A percentile compares a stretch with the other conserved stretches of the same genome.
These are phyloP conservation scores for Simalia tracyae DNA, from an alignment of 2,797 vertebrate species.

Conservation along the genomic window DNA sequence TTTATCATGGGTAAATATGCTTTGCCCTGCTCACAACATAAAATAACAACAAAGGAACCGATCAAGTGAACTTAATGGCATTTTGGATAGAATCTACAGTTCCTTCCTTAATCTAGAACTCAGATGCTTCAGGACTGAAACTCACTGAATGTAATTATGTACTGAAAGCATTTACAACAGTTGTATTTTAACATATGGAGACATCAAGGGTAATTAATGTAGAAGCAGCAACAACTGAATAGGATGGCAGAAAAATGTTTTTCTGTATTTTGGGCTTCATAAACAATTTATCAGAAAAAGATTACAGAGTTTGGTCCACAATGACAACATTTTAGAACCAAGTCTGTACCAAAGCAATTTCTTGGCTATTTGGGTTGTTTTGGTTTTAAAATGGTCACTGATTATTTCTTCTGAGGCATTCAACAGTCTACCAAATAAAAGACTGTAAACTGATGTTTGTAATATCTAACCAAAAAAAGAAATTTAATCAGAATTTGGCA, in stretches of 20 bases:
- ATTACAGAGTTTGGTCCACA: neutral
- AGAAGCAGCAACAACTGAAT: neutral
- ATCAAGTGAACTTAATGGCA: neutral
- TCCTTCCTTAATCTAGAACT: neutral
- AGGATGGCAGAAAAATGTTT: neutral
- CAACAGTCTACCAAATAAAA: neutral
- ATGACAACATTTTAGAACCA: neutral
- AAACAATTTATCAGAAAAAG: neutral
- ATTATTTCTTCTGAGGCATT: neutral
- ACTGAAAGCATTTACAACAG: neutral
- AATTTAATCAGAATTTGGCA: slow-evolving; percentile 6
- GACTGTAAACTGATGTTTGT: neutral
- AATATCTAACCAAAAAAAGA: neutral
- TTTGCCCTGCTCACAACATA: neutral
- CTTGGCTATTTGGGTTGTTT: neutral
- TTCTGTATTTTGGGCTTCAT: neutral
- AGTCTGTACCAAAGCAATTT: neutral
- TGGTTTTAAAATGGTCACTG: neutral
- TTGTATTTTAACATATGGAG: neutral
- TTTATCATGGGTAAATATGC: neutral
- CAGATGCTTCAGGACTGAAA: neutral
- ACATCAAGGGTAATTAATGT: neutral
- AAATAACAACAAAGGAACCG: neutral
- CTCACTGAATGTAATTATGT: neutral
- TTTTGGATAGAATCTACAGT: neutral